phyloP scores from a whole-genome alignment of 2,113 vertebrate genomes.

The Oncorhynchus gorbuscha region DNA sequence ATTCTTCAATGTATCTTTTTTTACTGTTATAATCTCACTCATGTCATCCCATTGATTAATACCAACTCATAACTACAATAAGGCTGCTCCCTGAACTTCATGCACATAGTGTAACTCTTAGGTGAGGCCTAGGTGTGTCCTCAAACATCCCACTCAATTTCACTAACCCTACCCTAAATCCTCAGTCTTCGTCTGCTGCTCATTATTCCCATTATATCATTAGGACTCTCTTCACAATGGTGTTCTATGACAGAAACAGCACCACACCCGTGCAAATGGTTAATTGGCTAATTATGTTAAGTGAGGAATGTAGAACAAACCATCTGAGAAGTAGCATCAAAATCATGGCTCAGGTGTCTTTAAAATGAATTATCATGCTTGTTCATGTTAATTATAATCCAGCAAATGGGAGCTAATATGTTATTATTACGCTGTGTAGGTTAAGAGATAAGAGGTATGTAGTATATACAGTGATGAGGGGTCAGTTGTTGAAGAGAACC shows the following conservation, averaged over 20 bases:
- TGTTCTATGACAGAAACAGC: conserved; percentile 5
- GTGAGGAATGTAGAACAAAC: too few relatives aligned
- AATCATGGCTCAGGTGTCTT: too few relatives aligned
- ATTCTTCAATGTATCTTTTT: background rate
- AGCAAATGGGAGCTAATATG: too few relatives aligned
- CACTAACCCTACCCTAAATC: conserved; percentile 14
- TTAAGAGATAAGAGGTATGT: background rate
- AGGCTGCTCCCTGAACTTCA: background rate
- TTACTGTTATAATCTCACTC: background rate
- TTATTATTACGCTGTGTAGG: background rate
- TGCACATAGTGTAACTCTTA: background rate
- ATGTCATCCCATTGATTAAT: background rate
- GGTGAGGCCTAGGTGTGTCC: conserved; percentile 26
- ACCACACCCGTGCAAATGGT: conserved; percentile 29
- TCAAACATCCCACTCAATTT: background rate
- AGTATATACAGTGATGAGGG: background rate
- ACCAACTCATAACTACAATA: background rate
- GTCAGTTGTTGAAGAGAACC: background rate
- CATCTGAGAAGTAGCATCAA: too few relatives aligned
- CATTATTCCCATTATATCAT: conserved; percentile 11
- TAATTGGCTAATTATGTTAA: conserved; percentile 17
- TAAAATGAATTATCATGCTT: too few relatives aligned
- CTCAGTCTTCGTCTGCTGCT: conserved; percentile 11
- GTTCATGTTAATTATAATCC: too few relatives aligned
- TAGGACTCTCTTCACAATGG: background rate